Evolutionary conservation across 2,797 vertebrate genomes (phyloP), one percentile per base, ranked within the genome.

Genomic region (Argya squamiceps): DNA sequence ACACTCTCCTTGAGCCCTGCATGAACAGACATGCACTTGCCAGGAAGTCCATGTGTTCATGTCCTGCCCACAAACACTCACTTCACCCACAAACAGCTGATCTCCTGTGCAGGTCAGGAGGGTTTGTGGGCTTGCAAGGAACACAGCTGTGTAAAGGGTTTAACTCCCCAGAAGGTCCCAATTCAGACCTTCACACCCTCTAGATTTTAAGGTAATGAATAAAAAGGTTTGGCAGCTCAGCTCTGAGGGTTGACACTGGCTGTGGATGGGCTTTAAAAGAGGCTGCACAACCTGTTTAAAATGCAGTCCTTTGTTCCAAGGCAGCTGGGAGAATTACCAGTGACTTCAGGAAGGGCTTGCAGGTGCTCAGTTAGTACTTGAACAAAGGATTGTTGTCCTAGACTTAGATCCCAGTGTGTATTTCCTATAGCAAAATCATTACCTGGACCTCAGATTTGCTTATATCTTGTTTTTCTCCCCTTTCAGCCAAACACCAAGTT

Each of bases 381-480:
- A 46, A 23, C 8, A 27, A 36, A 71, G n/a, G 5, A 4, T 70
- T 32, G 13, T 49, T 73, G 41, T 65, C 39, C 41, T 59, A 21
- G 49, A 19, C 68, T 83, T 83, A 27, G 29, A 70, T 27, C 53
- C 74, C 37, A 32, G 24, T 5, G 10, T 6, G 0, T 41, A 10
- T 60, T 71, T 80, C 34, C 21, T 47, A 4, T 9, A 7, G 32
- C 32, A 90, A 56, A 68, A 65, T 59, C 9, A 13, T n/a, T 55
- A 10, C 29, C 24, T 68, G 24, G 15, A 41, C 32, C 17, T 69
- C 27, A 65, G 29, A n/a, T 76, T 52, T 71, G 6, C 10, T 43
- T 37, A 0, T 37, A 0, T n/a, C 8, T 32, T 5, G 12, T 17
- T 56, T 39, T 34, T 4, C 1, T 2, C 5, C 11, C 5, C 2